Evolutionary conservation across 2,797 vertebrate species (phyloP).

Genomic region (Artibeus jamaicensis): DNA sequence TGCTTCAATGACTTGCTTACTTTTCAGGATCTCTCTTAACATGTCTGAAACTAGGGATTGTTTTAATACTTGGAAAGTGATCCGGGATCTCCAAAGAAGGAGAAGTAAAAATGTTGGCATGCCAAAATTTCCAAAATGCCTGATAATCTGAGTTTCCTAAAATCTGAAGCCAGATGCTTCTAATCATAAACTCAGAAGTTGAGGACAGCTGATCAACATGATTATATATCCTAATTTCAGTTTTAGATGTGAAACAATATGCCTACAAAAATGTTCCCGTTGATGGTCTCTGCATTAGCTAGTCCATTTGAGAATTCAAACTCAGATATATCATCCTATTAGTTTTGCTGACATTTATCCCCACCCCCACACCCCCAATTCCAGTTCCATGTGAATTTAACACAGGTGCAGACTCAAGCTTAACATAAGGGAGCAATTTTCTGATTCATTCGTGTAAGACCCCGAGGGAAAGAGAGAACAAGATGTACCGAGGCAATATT

Average conservation of each 20-base stretch:
- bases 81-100: neutral
- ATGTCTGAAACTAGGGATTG: neutral
- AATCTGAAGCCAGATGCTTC: slow-evolving; percentile 62
- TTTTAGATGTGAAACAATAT: slow-evolving; percentile 72
- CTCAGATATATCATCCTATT: slow-evolving; percentile 75
- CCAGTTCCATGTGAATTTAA: slow-evolving; percentile 82
- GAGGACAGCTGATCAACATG: slow-evolving; percentile 73
- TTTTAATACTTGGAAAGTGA: slow-evolving; percentile 34
- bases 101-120: slow-evolving; percentile 64
- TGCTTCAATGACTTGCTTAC: slow-evolving; percentile 4
- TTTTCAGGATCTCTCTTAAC: neutral
- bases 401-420: slow-evolving; percentile 82
- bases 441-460: slow-evolving; percentile 85
- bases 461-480: slow-evolving; percentile 83
- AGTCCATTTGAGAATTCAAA: slow-evolving; percentile 75
- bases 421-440: slow-evolving; percentile 86
- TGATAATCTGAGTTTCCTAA: slow-evolving; percentile 44
- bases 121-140: slow-evolving; percentile 74
- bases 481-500: slow-evolving; percentile 81
- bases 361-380: slow-evolving; percentile 63
- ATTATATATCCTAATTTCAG: slow-evolving; percentile 56
- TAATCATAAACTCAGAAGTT: slow-evolving; percentile 61
- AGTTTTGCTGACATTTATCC: slow-evolving; percentile 75
- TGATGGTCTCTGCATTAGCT: slow-evolving; percentile 48
- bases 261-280: slow-evolving; percentile 75